These are phyloP conservation scores for Hirundo rustica DNA, from an alignment of 2,797 vertebrate species.

Conservation along the genomic window DNA sequence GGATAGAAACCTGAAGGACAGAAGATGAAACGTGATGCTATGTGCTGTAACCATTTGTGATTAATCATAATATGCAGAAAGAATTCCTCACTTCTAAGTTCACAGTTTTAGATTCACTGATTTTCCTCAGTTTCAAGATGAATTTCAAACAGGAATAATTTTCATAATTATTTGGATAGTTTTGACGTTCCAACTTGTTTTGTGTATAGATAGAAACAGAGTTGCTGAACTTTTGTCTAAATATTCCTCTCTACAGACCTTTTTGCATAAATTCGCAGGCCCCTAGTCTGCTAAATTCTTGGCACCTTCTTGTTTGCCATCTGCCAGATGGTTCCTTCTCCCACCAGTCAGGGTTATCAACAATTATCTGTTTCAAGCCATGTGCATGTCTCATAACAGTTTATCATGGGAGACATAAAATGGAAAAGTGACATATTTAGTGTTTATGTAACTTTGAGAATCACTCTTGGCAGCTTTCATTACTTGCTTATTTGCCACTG, in stretches of 20 bases:
- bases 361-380: conserved; percentile 29
- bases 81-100: background rate
- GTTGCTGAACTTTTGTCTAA: conserved; percentile 26
- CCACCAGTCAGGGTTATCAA: conserved; percentile 55
- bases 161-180: background rate
- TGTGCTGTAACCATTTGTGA: background rate
- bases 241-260: conserved; percentile 28
- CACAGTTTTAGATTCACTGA: background rate
- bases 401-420: conserved; percentile 39
- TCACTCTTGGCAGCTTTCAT: background rate
- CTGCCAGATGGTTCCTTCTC: conserved; percentile 54
- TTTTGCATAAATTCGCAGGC: background rate
- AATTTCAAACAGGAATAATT: conserved; percentile 11
- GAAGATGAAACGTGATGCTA: background rate
- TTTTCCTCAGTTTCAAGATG: background rate
- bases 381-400: conserved; percentile 12
- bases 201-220: background rate
- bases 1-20: background rate
- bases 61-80: background rate
- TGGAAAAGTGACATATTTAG: conserved; percentile 14
- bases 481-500: background rate
- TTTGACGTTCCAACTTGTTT: background rate
- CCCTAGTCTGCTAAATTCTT: conserved; percentile 19
- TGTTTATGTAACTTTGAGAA: conserved; percentile 5
- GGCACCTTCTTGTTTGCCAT: conserved; percentile 28